Percentiles rank a stretch among this genome's conserved stretches.
Conservation (phyloP, 2,113 vertebrate species). For the Rhineura floridana region DNA sequence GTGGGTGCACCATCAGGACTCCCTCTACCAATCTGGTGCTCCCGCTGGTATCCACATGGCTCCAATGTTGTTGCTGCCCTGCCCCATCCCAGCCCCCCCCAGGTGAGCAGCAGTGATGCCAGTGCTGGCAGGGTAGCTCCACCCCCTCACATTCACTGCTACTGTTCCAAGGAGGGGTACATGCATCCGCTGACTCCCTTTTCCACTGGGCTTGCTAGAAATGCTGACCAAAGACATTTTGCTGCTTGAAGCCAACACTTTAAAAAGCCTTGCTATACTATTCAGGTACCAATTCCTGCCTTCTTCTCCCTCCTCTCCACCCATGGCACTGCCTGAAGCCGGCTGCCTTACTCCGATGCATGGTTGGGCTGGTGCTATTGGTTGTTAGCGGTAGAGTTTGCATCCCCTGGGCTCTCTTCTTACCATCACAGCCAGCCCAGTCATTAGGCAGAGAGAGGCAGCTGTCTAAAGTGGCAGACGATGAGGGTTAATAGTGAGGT, state of each 20-base stretch:
- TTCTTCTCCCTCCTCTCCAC: background rate
- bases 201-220: background rate
- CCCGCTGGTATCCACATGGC: too few relatives aligned
- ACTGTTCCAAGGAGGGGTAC: background rate
- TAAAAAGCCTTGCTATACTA: background rate
- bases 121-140: too few relatives aligned
- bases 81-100: too few relatives aligned
- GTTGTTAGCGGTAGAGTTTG: background rate
- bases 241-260: background rate
- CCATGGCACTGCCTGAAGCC: too few relatives aligned
- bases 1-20: too few relatives aligned
- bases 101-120: too few relatives aligned
- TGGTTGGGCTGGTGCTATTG: background rate
- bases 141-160: background rate
- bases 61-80: too few relatives aligned
- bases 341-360: background rate
- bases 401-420: background rate
- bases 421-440: too few relatives aligned
- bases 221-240: background rate
- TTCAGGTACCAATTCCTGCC: background rate
- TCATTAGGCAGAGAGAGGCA: too few relatives aligned
- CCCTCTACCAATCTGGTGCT: too few relatives aligned
- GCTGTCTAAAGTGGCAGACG: too few relatives aligned
- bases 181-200: background rate
- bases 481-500: too few relatives aligned